Evolutionary conservation across 2,113 vertebrate species (phyloP), one percentile per base, ranked within the genome.

Genomic region (Colaptes auratus): DNA sequence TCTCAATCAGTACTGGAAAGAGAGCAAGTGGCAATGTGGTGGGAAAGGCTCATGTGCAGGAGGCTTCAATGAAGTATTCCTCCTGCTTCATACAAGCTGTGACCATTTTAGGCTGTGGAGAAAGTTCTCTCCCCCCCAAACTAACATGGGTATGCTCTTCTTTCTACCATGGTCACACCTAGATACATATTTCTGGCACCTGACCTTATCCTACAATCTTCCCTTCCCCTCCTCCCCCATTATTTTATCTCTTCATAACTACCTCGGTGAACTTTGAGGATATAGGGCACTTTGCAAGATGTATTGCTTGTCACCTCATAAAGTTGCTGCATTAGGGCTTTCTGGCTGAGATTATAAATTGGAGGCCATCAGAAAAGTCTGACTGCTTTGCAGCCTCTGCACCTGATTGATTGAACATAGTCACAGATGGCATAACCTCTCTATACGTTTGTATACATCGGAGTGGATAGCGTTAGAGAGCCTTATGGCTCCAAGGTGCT

Each of bases 121-220:
- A n/a, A n/a, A n/a, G n/a, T n/a, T n/a, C n/a, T n/a, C n/a, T n/a
- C n/a, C n/a, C n/a, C n/a, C n/a, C n/a, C n/a, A n/a, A n/a, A n/a
- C n/a, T 76, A 12, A 42, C 63, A 2, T 1, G 1, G 2, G 3
- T 35, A 19, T 1, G 2, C 16, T 33, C 44, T 35, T 58, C 52
- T 78, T 16, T 70, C 21, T 58, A 3, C 30, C 10, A 8, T 10
- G 14, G 10, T 55, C 61, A 64, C 24, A 28, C 60, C 21, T 39
- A 56, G 19, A 31, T 78, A 24, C 0, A 0, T 20, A 42, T 70
- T 88, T 85, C 66, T 85, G 46, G 36, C 14, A 52, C 72, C 58
- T 0, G 9, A 35, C n/a, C 18, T 72, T 60, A 67, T 50, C 23
- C 50, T 30, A 13, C 36, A 64, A 8, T 48, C 8, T 53, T 0